Percentiles rank a stretch among this genome's conserved stretches.
Evolutionary conservation across 2,797 vertebrate species (phyloP).

Genomic region (Myotis myotis): DNA sequence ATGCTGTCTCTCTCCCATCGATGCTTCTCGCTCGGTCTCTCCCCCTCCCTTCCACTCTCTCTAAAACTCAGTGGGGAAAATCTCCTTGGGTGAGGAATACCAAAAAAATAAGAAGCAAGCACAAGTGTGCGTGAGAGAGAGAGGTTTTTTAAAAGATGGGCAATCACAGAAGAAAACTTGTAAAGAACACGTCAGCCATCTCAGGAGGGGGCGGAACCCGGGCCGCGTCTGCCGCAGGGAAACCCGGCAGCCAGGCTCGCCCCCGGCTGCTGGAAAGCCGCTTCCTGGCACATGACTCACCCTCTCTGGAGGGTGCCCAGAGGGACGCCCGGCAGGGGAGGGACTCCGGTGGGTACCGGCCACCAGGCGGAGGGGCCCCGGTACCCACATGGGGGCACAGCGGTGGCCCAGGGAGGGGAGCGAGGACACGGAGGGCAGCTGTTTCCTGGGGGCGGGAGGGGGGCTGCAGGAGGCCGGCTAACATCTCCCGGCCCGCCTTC

Average conservation of each 20-base stretch:
- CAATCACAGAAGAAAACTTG: not conserved
- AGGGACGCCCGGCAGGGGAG: not conserved
- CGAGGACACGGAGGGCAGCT: not conserved
- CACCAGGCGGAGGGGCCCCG: not conserved
- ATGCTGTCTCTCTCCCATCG: too few relatives aligned
- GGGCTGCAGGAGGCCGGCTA: too few relatives aligned
- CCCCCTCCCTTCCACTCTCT: too few relatives aligned
- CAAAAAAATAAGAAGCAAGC: not conserved
- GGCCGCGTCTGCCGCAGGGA: not conserved
- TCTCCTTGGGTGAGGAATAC: too few relatives aligned
- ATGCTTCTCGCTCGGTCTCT: too few relatives aligned
- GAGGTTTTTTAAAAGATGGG: not conserved
- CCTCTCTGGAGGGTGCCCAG: too few relatives aligned
- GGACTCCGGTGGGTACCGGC: not conserved
- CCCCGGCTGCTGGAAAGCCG: not conserved
- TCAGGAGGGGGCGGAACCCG: not conserved
- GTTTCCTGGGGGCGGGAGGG: not conserved
- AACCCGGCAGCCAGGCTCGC: not conserved
- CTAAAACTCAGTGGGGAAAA: too few relatives aligned
- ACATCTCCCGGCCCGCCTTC: not conserved
- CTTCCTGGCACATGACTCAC: not conserved
- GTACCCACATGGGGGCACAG: not conserved
- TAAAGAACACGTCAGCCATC: not conserved
- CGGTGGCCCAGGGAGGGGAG: not conserved
- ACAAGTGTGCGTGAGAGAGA: not conserved